Conservation (phyloP, 2,113 vertebrate species). For the Aptenodytes forsteri region DNA sequence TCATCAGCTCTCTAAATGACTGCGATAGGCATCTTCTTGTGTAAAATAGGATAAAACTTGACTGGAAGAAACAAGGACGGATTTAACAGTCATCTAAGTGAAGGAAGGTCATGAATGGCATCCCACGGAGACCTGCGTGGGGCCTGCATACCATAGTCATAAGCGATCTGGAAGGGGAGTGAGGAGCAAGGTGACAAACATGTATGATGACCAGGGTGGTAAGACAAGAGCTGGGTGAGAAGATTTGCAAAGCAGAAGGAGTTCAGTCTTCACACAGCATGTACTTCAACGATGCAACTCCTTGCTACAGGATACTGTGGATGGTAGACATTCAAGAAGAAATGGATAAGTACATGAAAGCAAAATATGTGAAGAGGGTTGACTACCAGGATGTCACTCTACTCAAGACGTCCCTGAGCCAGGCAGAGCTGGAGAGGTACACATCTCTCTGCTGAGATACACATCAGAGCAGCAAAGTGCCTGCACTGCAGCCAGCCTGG, state of each 20-base stretch:
- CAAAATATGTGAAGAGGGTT: neutral
- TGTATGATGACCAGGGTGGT: neutral
- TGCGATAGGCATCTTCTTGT: neutral
- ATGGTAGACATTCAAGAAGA: neutral
- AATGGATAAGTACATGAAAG: neutral
- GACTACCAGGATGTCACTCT: neutral
- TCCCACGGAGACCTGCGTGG: fast-evolving
- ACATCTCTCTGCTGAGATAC: neutral
- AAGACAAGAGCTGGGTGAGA: neutral
- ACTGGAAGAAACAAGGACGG: neutral
- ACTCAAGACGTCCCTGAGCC: neutral
- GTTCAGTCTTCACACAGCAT: neutral
- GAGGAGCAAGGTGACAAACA: neutral
- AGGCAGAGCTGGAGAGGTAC: neutral
- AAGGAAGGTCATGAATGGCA: neutral
- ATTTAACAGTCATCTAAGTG: neutral
- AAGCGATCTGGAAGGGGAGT: neutral
- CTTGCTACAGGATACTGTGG: neutral
- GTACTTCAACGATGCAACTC: neutral
- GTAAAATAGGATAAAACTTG: neutral
- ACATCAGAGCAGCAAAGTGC: neutral
- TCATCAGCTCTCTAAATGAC: neutral
- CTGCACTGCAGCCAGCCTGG: neutral
- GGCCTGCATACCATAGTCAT: neutral
- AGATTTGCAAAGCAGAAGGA: neutral